A percentile compares a stretch with the other conserved stretches of the same genome.
These are phyloP conservation scores for Dufourea novaeangliae DNA, from an alignment of 1,140 invertebrate species.

Conservation along the genomic window DNA sequence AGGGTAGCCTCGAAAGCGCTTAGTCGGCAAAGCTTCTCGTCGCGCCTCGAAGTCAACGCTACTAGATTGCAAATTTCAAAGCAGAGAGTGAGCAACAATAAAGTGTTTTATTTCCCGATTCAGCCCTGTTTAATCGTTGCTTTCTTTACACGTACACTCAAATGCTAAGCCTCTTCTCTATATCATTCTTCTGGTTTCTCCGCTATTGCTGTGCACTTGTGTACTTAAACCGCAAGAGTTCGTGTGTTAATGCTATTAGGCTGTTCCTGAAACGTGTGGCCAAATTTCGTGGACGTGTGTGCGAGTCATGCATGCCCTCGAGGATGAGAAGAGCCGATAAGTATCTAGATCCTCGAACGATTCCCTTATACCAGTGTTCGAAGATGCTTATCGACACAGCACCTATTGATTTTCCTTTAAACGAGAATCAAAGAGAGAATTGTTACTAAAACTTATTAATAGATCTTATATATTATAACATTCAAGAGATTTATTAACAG, in stretches of 20 bases:
- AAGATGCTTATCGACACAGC: background rate
- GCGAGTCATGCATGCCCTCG: too few species aligned
- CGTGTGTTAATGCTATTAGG: conserved; percentile 10
- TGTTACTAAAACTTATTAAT: too few species aligned
- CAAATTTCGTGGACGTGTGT: background rate
- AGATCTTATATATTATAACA: too few species aligned
- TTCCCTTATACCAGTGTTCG: background rate
- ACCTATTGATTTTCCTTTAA: too few species aligned
- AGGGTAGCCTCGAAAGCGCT: conserved; percentile 33
- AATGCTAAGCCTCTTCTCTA: conserved; percentile 39
- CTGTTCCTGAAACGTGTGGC: conserved; percentile 15
- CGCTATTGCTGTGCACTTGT: conserved; percentile 54
- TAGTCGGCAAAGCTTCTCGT: conserved; percentile 35
- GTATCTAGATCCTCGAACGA: background rate
- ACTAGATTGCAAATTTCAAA: conserved; percentile 53
- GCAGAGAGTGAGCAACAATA: conserved; percentile 64
- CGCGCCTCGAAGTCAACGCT: conserved; percentile 11
- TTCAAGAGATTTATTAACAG: too few species aligned
- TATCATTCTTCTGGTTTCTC: conserved; percentile 42
- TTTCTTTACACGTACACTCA: background rate
- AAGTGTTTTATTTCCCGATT: conserved; percentile 32
- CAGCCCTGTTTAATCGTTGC: conserved; percentile 7
- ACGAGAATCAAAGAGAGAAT: too few species aligned
- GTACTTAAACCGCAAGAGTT: conserved; percentile 54
- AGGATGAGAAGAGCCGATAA: conserved; percentile 1